Conservation (phyloP, 1,140 invertebrate species). For the Pectinophora gossypiella region DNA sequence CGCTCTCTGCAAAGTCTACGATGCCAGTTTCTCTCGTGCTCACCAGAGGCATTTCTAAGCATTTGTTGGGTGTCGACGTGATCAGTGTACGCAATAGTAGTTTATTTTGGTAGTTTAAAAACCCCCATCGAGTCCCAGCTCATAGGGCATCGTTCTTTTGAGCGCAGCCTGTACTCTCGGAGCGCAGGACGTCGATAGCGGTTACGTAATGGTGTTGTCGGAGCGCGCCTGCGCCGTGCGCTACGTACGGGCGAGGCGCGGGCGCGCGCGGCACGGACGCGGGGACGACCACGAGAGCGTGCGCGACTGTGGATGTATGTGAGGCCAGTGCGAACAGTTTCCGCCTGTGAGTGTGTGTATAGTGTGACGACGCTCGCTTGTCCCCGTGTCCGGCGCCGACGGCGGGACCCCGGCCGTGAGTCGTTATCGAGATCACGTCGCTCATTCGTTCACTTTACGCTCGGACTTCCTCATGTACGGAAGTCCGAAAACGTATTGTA, state of each 20-base stretch:
- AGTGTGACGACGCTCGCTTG: constrained; percentile 63
- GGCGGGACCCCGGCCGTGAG: constrained; percentile 61
- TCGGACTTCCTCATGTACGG: constrained; percentile 35
- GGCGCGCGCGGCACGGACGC: constrained; percentile 52
- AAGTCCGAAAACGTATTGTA: constrained; percentile 63
- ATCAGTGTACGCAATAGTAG: constrained; percentile 67
- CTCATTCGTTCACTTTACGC: constrained; percentile 66
- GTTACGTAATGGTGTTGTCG: constrained; percentile 55
- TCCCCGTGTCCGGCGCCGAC: constrained; percentile 65
- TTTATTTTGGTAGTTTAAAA: constrained; percentile 63
- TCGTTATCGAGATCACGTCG: constrained; percentile 68
- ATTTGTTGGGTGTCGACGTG: constrained; percentile 49
- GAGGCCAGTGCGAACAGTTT: constrained; percentile 20
- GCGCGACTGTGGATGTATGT: constrained; percentile 57
- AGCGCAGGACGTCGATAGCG: constrained; percentile 60
- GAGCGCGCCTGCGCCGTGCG: constrained; percentile 35
- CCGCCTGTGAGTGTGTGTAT: constrained; percentile 27
- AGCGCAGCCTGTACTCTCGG: constrained; percentile 29
- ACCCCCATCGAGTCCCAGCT: constrained; percentile 62
- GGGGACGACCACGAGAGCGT: constrained; percentile 70
- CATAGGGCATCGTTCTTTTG: constrained; percentile 32
- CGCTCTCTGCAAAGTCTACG: constrained; percentile 90
- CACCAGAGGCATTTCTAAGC: constrained; percentile 88
- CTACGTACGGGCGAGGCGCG: constrained; percentile 42
- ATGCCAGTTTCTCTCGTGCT: constrained; percentile 82